These are phyloP conservation scores for Ophion obscuratus DNA, from an alignment of 2,888 invertebrate genomes.

Conservation along the genomic window DNA sequence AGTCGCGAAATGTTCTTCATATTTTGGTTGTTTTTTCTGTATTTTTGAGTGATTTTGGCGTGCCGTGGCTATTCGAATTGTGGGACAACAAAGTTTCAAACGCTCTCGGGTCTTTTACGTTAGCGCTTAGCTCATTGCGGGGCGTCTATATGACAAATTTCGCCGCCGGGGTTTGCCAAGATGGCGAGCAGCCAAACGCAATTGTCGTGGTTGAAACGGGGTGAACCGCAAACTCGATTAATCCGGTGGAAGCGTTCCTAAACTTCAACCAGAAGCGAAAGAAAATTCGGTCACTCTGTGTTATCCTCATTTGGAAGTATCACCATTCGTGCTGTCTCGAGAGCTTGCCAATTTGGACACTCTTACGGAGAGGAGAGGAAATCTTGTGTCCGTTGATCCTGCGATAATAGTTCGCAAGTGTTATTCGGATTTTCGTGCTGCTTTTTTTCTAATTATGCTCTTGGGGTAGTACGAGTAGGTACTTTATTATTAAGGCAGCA, in stretches of 20 bases:
- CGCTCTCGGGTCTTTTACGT: neutral
- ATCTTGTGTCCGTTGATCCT: neutral
- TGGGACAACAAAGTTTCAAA: neutral
- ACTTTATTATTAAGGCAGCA: too few relatives aligned
- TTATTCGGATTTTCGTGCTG: neutral
- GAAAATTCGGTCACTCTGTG: conserved; percentile 19
- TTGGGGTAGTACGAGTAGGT: neutral
- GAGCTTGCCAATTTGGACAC: conserved; percentile 16
- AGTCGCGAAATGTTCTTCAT: neutral
- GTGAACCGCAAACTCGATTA: conserved; percentile 53
- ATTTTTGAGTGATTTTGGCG: too few relatives aligned
- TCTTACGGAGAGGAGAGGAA: neutral
- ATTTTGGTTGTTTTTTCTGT: neutral
- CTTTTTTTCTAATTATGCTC: neutral
- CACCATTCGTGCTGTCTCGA: neutral
- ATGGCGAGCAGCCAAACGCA: conserved; percentile 33
- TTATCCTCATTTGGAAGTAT: conserved; percentile 20
- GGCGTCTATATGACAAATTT: conserved; percentile 19
- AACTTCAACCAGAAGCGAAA: conserved; percentile 35
- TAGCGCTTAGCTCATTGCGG: neutral
- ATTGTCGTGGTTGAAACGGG: conserved; percentile 28
- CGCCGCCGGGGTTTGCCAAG: conserved; percentile 36
- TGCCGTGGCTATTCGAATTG: neutral
- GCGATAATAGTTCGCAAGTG: neutral
- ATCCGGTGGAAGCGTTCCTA: conserved; percentile 13